phyloP scores from a whole-genome alignment of 2,888 invertebrate species.

The Drosophila imparisetae region DNA sequence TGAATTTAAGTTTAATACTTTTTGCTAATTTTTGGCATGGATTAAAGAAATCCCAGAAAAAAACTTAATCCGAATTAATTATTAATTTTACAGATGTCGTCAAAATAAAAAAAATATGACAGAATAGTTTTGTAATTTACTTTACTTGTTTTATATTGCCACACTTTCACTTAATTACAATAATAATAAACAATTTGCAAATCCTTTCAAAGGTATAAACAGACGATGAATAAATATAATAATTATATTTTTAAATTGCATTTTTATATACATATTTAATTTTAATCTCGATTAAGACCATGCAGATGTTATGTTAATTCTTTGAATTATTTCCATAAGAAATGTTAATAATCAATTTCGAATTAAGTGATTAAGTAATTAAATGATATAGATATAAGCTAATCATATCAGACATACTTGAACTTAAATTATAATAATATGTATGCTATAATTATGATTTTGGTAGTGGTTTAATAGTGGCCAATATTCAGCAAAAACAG shows the following conservation, averaged over 20 bases:
- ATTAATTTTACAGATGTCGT: neutral
- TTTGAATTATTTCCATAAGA: accelerated
- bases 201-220: too few relatives aligned
- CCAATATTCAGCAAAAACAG: neutral
- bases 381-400: too few relatives aligned
- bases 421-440: neutral
- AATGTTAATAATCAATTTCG: neutral
- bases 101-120: neutral
- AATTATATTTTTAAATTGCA: accelerated
- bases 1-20: neutral
- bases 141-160: neutral
- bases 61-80: neutral
- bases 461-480: too few relatives aligned
- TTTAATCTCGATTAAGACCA: neutral
- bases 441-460: neutral
- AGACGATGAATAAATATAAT: too few relatives aligned
- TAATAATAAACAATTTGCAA: neutral
- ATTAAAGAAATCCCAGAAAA: neutral
- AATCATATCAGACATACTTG: too few relatives aligned
- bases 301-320: neutral
- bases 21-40: neutral
- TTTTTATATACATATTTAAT: neutral
- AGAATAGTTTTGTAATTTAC: neutral
- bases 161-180: neutral
- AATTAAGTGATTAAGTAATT: neutral